A percentile compares a stretch with the other conserved stretches of the same genome.
Conservation (phyloP, 2,888 invertebrate species). For the Carpatolechia fugitivella region DNA sequence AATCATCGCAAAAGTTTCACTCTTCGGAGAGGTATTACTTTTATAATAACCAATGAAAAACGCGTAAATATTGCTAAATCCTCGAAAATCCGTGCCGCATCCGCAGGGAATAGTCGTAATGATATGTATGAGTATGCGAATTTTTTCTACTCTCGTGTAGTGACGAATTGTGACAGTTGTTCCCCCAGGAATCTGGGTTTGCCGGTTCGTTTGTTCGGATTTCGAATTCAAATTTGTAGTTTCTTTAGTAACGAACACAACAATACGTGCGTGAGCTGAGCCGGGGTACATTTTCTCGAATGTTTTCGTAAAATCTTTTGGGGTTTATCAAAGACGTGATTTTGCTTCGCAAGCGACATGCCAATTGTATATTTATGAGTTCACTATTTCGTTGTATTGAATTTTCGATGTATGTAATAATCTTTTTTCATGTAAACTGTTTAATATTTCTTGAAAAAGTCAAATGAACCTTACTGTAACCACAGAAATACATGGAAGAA, state of each 20-base stretch:
- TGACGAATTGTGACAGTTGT: constrained; percentile 54
- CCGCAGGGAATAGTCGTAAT: constrained; percentile 14
- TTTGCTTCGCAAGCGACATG: constrained; percentile 60
- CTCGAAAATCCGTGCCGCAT: constrained; percentile 13
- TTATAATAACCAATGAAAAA: not conserved
- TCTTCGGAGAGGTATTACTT: not conserved
- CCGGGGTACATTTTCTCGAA: constrained; percentile 49
- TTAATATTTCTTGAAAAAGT: not conserved
- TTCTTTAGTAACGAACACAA: constrained; percentile 71
- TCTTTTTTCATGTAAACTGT: constrained; percentile 28
- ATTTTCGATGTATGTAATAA: constrained; percentile 33
- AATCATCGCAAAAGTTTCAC: not conserved
- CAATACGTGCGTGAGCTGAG: constrained; percentile 71
- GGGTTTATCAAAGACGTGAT: constrained; percentile 63
- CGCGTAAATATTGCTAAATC: constrained; percentile 15
- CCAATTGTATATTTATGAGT: constrained; percentile 78
- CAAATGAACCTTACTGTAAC: not conserved
- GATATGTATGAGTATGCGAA: constrained; percentile 29
- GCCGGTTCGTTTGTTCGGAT: constrained; percentile 71
- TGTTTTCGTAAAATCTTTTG: constrained; percentile 58
- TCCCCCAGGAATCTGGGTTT: constrained; percentile 55
- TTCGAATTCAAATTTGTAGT: constrained; percentile 69
- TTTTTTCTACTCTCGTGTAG: constrained; percentile 34
- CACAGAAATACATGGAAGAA: not conserved
- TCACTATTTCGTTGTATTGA: constrained; percentile 57